These are phyloP conservation scores for Drosophila pseudotakahashii DNA, from an alignment of 2,888 invertebrate species.

Conservation along the genomic window DNA sequence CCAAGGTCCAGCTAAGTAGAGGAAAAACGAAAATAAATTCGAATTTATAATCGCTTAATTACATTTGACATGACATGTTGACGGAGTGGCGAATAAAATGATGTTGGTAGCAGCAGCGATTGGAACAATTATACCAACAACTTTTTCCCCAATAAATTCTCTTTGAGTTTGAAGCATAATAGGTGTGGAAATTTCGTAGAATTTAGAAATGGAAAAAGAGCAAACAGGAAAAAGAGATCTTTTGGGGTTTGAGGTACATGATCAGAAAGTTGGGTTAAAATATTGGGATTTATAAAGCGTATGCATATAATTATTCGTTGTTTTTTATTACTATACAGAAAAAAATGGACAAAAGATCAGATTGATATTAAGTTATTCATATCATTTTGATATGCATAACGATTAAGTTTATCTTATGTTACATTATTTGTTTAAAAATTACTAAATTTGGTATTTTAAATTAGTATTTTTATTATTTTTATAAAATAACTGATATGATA, in stretches of 20 bases:
- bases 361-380: no score
- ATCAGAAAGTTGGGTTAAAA: no score
- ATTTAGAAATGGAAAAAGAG: background rate
- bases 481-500: no score
- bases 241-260: background rate
- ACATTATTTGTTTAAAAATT: no score
- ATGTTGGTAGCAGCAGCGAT: conserved; percentile 22
- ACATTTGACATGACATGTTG: conserved; percentile 77
- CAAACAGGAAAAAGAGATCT: background rate
- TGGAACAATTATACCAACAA: conserved; percentile 30
- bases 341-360: no score
- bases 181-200: background rate
- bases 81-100: conserved; percentile 64
- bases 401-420: no score
- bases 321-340: no score
- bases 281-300: no score
- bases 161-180: background rate
- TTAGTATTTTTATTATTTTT: no score
- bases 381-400: no score
- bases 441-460: no score
- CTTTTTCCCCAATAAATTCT: background rate
- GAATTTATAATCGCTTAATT: conserved; percentile 77
- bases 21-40: conserved; percentile 50
- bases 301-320: no score
- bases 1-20: conserved; percentile 37